phyloP scores from a whole-genome alignment of 2,797 vertebrate species.

The Scolopax rusticola region DNA sequence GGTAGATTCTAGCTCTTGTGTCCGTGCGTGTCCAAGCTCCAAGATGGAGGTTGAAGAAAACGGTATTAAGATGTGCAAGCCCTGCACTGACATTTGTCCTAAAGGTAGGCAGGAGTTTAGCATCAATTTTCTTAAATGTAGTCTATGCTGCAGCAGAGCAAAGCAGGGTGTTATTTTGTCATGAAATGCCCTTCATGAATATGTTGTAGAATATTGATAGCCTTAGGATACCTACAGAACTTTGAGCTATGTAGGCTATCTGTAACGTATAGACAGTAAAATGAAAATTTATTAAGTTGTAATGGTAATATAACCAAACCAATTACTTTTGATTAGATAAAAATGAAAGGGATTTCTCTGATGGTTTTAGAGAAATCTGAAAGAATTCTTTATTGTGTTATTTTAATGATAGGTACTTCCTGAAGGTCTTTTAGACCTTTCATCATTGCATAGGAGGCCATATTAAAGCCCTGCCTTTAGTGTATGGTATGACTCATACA shows the following conservation, averaged over 20 bases:
- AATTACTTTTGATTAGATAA: neutral
- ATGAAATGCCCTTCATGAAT: neutral
- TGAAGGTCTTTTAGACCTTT: neutral
- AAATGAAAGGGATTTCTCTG: neutral
- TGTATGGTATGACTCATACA: neutral
- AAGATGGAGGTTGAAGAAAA: conserved; percentile 99
- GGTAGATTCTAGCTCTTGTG: conserved; percentile 97
- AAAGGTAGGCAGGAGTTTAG: conserved; percentile 86
- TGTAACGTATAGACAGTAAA: neutral
- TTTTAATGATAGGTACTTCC: neutral
- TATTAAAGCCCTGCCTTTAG: neutral
- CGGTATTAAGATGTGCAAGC: conserved; percentile 95
- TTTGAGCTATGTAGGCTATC: neutral
- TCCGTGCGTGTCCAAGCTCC: conserved; percentile 95
- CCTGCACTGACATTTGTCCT: conserved; percentile 97
- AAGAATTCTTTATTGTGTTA: neutral
- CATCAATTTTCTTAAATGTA: neutral
- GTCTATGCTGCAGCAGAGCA: neutral
- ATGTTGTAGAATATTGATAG: neutral
- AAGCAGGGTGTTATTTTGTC: neutral
- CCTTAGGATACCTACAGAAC: neutral
- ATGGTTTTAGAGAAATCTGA: neutral
- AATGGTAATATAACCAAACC: neutral
- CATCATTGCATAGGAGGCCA: neutral
- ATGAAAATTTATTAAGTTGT: neutral